Base-by-base conservation (phyloP, 2,888 invertebrate species). In the Nemotelus nigrinus region DNA sequence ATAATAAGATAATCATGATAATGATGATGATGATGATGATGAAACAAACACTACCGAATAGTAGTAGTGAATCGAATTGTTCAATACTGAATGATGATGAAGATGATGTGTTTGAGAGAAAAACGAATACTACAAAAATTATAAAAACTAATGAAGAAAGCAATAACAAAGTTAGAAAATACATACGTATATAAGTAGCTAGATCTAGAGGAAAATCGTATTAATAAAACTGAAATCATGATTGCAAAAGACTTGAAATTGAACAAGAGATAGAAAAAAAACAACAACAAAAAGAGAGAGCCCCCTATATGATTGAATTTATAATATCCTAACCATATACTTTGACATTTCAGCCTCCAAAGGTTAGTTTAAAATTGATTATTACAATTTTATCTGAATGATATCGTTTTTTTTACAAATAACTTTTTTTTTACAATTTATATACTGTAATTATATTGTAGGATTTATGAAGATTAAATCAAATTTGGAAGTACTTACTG, bases 291-390 rank as follows among this genome's bases (percentile, higher is more conserved):
- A 65, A 63, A 74, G 77, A 78, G 78, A 78, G 79, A 79, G 79
- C 77, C 77, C 79, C 79, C 74, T 55, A 79, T 74, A 57, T 79
- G 74, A 77, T 65, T 58, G 57, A 50, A 53, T 70, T 48, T 7
- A 77, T 53, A 74, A 50, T 45, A 75, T 58, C 43, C 41, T 64
- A 72, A 63, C 44, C 44, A 64, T 53, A 50, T 57, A 65, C 47
- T 67, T 68, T 58, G 50, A 65, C 53, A 76, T 83, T 83, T 84
- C 86, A 86, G 84, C 84, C 84, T 64, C 83, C 70, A 83, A 85
- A 85, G 85, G 85, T 85, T 85, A 85, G 85, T 85, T 85, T 80
- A 75, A 63, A 63, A 48, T 63, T 10, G 25, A 64, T 53, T 55
- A 39, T 10, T 70, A 65, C n/a, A 45, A 39, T 70, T 47, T 58